phyloP scores from a whole-genome alignment of 2,113 vertebrate species.

The Arothron firmamentum region DNA sequence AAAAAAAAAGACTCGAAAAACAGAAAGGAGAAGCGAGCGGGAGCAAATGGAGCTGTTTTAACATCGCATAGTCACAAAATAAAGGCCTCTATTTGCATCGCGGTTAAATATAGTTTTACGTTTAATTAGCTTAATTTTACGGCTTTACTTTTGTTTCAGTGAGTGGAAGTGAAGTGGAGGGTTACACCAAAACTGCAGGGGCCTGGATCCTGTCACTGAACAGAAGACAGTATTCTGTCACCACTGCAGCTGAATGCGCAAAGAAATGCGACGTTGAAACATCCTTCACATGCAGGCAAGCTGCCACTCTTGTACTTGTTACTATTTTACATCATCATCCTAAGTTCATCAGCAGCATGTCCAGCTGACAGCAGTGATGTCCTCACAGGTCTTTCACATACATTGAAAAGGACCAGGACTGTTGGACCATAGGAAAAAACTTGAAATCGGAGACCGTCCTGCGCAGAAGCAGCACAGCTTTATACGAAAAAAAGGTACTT shows the following conservation, averaged over 20 bases:
- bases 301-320: not conserved
- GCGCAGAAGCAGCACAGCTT: slow-evolving; percentile 41
- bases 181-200: slow-evolving; percentile 70
- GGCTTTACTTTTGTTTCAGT: slow-evolving; percentile 26
- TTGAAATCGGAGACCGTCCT: too few relatives aligned
- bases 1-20: not conserved
- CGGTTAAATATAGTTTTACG: too few relatives aligned
- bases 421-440: slow-evolving; percentile 62
- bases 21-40: too few relatives aligned
- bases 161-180: slow-evolving; percentile 38
- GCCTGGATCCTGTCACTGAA: slow-evolving; percentile 65
- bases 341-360: not conserved
- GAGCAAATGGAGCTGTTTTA: not conserved
- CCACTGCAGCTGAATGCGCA: slow-evolving; percentile 58
- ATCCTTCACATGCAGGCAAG: slow-evolving; percentile 71
- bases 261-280: slow-evolving; percentile 65
- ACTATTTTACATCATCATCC: not conserved
- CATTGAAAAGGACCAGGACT: slow-evolving; percentile 73
- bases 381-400: slow-evolving; percentile 69
- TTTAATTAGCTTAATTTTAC: not conserved
- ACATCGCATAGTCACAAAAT: too few relatives aligned
- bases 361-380: not conserved
- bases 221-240: slow-evolving; percentile 35
- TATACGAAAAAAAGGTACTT: slow-evolving; percentile 70
- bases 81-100: too few relatives aligned